Percentiles rank a stretch among this genome's conserved stretches.
Conservation (phyloP, 2,888 invertebrate species). For the Pseudolycoriella hygida region DNA sequence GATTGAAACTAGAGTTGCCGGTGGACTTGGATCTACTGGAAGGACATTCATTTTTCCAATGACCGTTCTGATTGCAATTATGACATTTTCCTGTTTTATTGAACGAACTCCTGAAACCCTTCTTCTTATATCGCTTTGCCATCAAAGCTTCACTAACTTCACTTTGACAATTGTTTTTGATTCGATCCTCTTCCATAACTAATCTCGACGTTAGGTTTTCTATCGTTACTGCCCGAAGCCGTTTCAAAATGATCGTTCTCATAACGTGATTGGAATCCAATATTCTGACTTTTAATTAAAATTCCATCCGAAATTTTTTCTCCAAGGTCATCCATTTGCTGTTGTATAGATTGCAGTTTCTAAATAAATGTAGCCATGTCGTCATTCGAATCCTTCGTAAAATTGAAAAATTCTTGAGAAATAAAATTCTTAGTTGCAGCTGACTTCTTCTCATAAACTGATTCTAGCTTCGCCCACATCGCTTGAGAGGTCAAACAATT, state of each 20-base stretch:
- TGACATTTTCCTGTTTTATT: slow-evolving; percentile 3
- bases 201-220: background rate
- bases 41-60: no score
- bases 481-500: background rate
- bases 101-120: background rate
- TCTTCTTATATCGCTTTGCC: background rate
- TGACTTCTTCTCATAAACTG: slow-evolving; percentile 2
- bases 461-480: background rate
- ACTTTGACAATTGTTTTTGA: background rate
- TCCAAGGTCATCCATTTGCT: no score
- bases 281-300: no score
- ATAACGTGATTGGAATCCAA: slow-evolving; percentile 9
- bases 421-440: background rate
- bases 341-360: no score
- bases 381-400: background rate
- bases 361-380: no score
- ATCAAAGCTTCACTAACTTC: background rate
- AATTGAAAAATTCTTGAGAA: background rate
- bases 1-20: background rate
- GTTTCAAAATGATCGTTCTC: background rate
- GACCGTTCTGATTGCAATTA: slow-evolving; percentile 1
- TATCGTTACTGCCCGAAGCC: background rate
- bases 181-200: slow-evolving; percentile 1
- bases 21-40: background rate
- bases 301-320: background rate